phyloP scores from a whole-genome alignment of 1,140 invertebrate genomes.

The Cotesia typhae region DNA sequence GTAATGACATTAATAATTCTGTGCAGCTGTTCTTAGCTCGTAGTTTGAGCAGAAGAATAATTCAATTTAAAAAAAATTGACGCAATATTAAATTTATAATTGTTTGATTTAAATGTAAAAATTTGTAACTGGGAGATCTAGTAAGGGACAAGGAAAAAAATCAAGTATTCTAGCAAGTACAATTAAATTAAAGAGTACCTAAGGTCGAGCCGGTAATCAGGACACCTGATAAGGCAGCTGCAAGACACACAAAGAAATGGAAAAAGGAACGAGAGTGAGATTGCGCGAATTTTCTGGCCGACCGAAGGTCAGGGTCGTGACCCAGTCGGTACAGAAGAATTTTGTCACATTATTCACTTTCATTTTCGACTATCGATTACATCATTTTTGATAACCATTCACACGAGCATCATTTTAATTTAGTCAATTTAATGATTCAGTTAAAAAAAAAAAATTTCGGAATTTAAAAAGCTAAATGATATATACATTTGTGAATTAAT shows the following conservation, averaged over 20 bases:
- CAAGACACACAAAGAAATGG: conserved; percentile 12
- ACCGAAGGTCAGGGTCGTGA: conserved; percentile 43
- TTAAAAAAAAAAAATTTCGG: no score
- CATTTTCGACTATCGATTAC: neutral
- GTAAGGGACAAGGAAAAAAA: conserved; percentile 4
- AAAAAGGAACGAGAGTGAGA: conserved; percentile 38
- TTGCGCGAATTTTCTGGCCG: conserved; percentile 39
- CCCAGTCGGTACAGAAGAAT: conserved; percentile 40
- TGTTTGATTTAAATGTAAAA: no score
- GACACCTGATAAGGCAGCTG: conserved; percentile 34
- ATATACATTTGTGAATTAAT: no score
- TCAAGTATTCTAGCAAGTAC: neutral
- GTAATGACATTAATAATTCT: no score
- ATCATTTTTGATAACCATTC: conserved; percentile 3
- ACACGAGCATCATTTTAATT: neutral
- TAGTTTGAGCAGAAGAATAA: no score
- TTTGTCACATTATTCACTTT: conserved; percentile 20
- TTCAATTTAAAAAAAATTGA: no score
- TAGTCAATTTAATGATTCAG: no score
- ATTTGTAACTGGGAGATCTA: neutral
- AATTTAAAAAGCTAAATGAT: no score
- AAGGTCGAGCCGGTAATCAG: conserved; percentile 37
- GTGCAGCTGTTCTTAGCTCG: no score
- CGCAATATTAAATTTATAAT: no score
- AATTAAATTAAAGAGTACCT: neutral